phyloP scores from a whole-genome alignment of 2,113 vertebrate species.

The Malaclemys terrapin region DNA sequence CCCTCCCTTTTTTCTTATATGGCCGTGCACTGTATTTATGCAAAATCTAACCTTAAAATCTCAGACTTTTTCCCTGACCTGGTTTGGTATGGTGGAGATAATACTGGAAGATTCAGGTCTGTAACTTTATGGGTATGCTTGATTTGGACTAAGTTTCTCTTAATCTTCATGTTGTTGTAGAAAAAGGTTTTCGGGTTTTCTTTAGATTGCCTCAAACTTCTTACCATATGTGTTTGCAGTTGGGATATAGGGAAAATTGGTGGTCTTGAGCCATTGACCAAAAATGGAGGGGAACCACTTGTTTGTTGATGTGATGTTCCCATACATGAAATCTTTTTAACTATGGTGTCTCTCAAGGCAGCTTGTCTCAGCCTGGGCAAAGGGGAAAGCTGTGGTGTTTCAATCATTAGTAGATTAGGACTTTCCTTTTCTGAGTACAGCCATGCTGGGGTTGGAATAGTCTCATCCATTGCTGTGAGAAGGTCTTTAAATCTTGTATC shows the following conservation, averaged over 20 bases:
- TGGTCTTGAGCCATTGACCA: constrained; percentile 77
- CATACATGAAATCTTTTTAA: constrained; percentile 81
- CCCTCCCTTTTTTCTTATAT: not conserved
- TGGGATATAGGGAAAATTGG: constrained; percentile 73
- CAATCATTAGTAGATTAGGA: constrained; percentile 54
- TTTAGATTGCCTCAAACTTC: constrained; percentile 79
- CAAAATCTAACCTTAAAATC: constrained; percentile 76
- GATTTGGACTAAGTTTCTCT: constrained; percentile 81
- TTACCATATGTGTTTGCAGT: constrained; percentile 75
- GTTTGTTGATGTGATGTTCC: constrained; percentile 60
- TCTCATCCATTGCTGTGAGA: constrained; percentile 65
- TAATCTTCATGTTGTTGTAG: constrained; percentile 60
- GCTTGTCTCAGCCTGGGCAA: constrained; percentile 78
- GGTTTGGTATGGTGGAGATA: constrained; percentile 77
- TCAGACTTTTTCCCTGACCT: constrained; percentile 77
- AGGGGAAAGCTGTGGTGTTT: constrained; percentile 47
- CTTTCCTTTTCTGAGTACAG: constrained; percentile 29
- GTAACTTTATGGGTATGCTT: constrained; percentile 70
- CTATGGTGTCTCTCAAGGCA: constrained; percentile 68
- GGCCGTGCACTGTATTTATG: constrained; percentile 33
- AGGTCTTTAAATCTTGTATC: constrained; percentile 70
- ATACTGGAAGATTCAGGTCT: constrained; percentile 82
- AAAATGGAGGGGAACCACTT: constrained; percentile 55
- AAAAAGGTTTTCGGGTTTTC: constrained; percentile 72
- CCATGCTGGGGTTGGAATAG: constrained; percentile 42